Conservation (phyloP, 2,113 vertebrate genomes). For the Turnix velox region DNA sequence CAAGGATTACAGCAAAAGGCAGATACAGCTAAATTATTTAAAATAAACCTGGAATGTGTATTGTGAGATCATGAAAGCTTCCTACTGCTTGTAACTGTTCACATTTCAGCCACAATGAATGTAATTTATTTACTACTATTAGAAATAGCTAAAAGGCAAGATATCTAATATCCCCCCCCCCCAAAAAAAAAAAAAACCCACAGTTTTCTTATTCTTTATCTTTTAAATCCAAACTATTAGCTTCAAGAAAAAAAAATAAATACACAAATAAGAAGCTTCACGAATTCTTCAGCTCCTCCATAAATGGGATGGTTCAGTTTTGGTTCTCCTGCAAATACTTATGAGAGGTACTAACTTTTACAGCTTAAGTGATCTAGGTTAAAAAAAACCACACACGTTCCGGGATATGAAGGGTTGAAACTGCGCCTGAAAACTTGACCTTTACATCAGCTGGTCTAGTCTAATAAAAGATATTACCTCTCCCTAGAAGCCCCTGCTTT, state of each 20-base stretch:
- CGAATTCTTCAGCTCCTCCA: neutral
- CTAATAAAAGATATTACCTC: slow-evolving; percentile 53
- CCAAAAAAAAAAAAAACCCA: neutral
- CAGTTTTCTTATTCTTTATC: neutral
- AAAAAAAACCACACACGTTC: neutral
- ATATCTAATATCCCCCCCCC: neutral
- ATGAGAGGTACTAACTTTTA: neutral
- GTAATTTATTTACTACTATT: neutral
- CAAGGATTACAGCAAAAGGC: neutral
- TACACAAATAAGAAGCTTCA: neutral
- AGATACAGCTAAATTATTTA: neutral
- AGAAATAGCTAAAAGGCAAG: neutral
- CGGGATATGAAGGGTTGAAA: slow-evolving; percentile 11
- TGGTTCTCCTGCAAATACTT: neutral
- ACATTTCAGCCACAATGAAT: neutral
- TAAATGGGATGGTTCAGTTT: neutral
- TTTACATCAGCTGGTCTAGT: slow-evolving; percentile 27
- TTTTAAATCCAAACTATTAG: neutral
- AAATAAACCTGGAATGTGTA: neutral
- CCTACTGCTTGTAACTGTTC: neutral
- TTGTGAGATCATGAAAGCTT: neutral
- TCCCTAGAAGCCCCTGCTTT: slow-evolving; percentile 32
- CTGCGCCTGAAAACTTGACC: slow-evolving; percentile 26
- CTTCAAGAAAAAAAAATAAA: neutral
- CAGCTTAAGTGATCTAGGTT: neutral